Evolutionary conservation across 2,888 invertebrate species (phyloP).

Genomic region (Trachelus troglodyta): DNA sequence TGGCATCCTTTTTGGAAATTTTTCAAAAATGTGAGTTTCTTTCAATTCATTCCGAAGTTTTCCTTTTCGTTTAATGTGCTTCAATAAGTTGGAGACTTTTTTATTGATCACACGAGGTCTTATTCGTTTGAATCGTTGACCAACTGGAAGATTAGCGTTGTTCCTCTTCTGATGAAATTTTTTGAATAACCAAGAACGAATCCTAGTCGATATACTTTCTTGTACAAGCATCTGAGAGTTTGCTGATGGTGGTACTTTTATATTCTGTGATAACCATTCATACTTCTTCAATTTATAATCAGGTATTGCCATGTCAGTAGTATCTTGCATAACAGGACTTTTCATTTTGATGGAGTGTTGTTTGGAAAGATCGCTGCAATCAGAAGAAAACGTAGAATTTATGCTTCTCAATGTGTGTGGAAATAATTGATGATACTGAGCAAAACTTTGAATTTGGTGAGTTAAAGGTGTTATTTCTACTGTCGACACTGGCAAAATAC

Average conservation of each 20-base stretch:
- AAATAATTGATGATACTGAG: not conserved
- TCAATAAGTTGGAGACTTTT: not conserved
- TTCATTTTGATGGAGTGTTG: not conserved
- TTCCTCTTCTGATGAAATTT: conserved; percentile 4
- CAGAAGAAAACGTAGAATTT: not conserved
- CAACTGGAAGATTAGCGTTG: not conserved
- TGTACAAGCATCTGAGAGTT: not conserved
- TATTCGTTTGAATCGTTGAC: not conserved
- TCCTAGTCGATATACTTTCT: conserved; percentile 1
- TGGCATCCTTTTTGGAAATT: not conserved
- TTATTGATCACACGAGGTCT: not conserved
- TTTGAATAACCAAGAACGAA: conserved; percentile 10
- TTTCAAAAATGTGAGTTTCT: not conserved
- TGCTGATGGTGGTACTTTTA: not conserved
- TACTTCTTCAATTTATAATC: not conserved
- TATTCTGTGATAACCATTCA: not conserved
- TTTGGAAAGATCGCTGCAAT: not conserved
- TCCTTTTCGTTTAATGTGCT: not conserved
- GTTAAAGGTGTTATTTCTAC: not conserved
- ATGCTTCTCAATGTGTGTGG: not conserved
- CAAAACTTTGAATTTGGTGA: not conserved
- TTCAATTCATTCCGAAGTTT: not conserved
- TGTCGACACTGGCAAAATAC: not conserved
- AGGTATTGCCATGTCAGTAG: not conserved
- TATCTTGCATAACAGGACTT: not conserved